A percentile compares a stretch with the other conserved stretches of the same genome.
Conservation (phyloP, 2,888 invertebrate genomes). For the Melipona beecheii region DNA sequence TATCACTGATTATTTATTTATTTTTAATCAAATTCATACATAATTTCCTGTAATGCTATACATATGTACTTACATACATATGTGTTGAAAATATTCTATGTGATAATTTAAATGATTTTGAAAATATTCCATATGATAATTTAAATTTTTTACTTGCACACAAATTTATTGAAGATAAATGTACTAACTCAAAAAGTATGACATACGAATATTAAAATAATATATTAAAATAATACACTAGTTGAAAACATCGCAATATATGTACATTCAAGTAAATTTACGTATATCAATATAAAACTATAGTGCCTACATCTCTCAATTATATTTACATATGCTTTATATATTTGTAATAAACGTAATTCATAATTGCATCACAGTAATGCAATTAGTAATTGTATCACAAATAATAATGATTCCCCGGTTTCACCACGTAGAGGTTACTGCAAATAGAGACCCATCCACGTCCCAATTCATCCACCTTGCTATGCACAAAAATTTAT, state of each 20-base stretch:
- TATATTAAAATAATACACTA: neutral
- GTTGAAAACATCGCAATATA: neutral
- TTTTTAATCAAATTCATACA: neutral
- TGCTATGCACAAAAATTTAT: too few species aligned
- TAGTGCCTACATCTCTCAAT: neutral
- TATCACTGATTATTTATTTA: neutral
- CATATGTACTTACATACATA: neutral
- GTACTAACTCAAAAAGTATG: neutral
- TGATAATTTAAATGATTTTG: neutral
- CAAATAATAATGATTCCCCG: too few species aligned
- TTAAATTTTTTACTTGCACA: neutral
- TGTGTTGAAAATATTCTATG: neutral
- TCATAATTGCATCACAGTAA: too few species aligned
- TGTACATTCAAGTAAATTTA: neutral
- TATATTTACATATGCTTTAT: neutral
- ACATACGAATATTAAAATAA: neutral
- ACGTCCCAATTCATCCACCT: too few species aligned
- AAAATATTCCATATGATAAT: neutral
- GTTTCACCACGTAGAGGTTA: too few species aligned
- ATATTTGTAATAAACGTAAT: neutral
- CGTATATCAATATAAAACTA: neutral
- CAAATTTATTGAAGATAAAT: neutral
- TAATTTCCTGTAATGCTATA: neutral
- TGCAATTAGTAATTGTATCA: too few species aligned
- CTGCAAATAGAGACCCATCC: too few species aligned